Conservation (phyloP, 2,113 vertebrate species). For the Bos taurus region DNA sequence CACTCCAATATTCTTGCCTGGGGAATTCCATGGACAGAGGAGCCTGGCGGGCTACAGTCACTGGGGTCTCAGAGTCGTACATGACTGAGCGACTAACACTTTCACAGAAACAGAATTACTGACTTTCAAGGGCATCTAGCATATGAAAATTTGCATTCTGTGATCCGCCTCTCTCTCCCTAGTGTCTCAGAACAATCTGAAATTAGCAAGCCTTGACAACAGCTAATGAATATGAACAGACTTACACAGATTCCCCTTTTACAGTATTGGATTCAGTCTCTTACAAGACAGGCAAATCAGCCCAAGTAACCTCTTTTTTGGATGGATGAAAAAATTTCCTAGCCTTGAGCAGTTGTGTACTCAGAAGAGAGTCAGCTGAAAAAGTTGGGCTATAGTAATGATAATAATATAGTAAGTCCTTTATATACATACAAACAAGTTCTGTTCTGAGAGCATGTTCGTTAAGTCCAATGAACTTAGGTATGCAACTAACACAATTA, state of each 20-base stretch:
- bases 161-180: background rate
- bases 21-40: background rate
- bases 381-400: background rate
- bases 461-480: background rate
- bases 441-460: background rate
- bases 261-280: slow-evolving; percentile 22
- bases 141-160: slow-evolving; percentile 30
- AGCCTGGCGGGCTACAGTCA: background rate
- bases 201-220: slow-evolving; percentile 59
- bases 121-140: slow-evolving; percentile 25
- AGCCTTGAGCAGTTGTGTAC: background rate
- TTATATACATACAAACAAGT: background rate
- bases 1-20: background rate
- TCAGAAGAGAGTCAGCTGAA: background rate
- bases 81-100: background rate
- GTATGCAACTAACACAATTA: background rate
- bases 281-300: slow-evolving; percentile 22
- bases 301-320: slow-evolving; percentile 5
- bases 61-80: background rate
- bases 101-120: background rate
- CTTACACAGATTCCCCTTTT: slow-evolving; percentile 14
- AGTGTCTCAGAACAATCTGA: slow-evolving; percentile 46
- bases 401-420: background rate
- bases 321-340: slow-evolving; percentile 25
- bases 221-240: slow-evolving; percentile 60